phyloP scores from a whole-genome alignment of 2,888 invertebrate species.

The Hermaeophaga mercurialis region DNA sequence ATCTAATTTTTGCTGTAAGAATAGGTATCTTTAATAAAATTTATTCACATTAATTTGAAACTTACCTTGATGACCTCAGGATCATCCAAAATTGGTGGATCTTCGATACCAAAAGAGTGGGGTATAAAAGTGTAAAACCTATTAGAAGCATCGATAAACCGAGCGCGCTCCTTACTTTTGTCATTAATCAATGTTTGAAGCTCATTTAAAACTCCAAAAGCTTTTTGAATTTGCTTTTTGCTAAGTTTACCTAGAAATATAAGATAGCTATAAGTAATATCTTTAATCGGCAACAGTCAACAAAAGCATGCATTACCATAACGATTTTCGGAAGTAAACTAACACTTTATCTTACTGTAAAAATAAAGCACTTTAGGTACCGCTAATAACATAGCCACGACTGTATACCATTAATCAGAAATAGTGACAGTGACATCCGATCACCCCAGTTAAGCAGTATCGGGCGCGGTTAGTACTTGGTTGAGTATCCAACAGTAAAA shows the following conservation, averaged over 20 bases:
- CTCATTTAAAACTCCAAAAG: slow-evolving; percentile 80
- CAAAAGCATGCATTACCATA: no score
- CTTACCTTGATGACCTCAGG: slow-evolving; percentile 71
- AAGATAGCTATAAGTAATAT: neutral
- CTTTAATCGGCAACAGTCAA: no score
- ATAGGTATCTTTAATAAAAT: slow-evolving; percentile 9
- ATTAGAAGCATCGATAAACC: slow-evolving; percentile 86
- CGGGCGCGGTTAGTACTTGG: no score
- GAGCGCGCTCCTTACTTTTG: slow-evolving; percentile 52
- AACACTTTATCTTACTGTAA: no score
- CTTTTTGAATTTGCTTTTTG: slow-evolving; percentile 84
- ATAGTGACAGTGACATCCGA: no score
- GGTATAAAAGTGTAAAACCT: slow-evolving; percentile 95
- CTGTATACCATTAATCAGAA: no score
- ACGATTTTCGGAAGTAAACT: no score
- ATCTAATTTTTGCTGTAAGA: slow-evolving; percentile 67
- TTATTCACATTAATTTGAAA: neutral
- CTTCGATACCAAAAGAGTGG: slow-evolving; percentile 87
- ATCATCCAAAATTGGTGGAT: slow-evolving; percentile 81
- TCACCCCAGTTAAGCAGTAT: no score
- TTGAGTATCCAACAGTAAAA: no score
- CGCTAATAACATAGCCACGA: no score
- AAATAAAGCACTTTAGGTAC: no score
- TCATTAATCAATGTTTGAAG: slow-evolving; percentile 66
- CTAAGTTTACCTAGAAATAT: slow-evolving; percentile 71